Percentiles rank a stretch among this genome's conserved stretches.
phyloP scores from a whole-genome alignment of 1,140 invertebrate species.

The Trichonephila inaurata region DNA sequence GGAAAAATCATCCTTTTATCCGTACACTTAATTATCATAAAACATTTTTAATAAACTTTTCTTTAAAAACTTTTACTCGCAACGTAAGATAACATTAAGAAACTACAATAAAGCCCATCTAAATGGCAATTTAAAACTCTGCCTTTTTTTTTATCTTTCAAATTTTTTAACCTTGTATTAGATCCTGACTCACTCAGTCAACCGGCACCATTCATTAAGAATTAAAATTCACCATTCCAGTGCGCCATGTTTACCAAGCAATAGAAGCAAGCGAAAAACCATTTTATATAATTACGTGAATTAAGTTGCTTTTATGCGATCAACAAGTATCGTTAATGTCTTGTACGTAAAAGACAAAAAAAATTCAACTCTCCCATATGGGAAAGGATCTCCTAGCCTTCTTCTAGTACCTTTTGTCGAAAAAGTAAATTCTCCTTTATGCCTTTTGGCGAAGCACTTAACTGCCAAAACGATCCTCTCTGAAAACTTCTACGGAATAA shows the following conservation, averaged over 20 bases:
- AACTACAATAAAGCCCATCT: too few relatives aligned
- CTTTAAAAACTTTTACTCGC: background rate
- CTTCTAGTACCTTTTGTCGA: background rate
- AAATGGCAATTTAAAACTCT: too few relatives aligned
- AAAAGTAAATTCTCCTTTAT: constrained; percentile 18
- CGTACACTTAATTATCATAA: background rate
- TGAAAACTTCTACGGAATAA: background rate
- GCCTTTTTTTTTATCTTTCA: background rate
- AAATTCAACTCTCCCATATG: background rate
- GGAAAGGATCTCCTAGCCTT: background rate
- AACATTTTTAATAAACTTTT: background rate
- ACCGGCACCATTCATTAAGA: background rate
- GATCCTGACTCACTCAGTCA: too few relatives aligned
- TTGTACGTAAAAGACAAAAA: background rate
- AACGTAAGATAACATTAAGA: too few relatives aligned
- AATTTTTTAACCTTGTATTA: background rate
- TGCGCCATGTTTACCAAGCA: background rate
- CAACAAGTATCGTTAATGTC: background rate
- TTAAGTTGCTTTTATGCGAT: background rate
- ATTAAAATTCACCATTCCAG: background rate
- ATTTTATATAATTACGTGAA: background rate
- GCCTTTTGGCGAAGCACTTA: background rate
- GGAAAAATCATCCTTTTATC: too few relatives aligned
- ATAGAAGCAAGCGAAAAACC: background rate
- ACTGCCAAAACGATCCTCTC: background rate